Evolutionary conservation across 2,113 vertebrate species (phyloP).

Genomic region (Panthera uncia): DNA sequence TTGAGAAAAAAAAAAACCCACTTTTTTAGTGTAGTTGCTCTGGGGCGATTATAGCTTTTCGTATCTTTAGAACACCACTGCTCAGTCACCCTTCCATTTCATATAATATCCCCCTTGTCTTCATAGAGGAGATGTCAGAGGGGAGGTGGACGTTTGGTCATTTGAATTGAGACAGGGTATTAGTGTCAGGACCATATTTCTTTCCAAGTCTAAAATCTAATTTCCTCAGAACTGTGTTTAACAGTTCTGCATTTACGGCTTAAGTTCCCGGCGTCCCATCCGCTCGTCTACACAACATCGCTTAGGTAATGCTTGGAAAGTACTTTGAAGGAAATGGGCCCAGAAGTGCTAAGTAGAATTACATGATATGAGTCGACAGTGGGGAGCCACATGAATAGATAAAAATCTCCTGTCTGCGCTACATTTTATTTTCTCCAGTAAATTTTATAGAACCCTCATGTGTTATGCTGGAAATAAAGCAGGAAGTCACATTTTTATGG

Average conservation of each 20-base stretch:
- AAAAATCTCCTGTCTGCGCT: constrained; percentile 60
- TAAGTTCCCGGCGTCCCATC: constrained; percentile 45
- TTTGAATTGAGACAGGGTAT: constrained; percentile 58
- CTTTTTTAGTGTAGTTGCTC: constrained; percentile 38
- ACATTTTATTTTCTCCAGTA: constrained; percentile 63
- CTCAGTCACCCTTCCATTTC: not conserved
- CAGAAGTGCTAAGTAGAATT: constrained; percentile 77
- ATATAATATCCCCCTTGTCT: constrained; percentile 68
- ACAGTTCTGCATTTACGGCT: constrained; percentile 51
- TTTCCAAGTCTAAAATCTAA: constrained; percentile 76
- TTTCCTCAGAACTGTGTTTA: constrained; percentile 70
- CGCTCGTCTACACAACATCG: constrained; percentile 46
- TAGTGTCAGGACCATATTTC: constrained; percentile 62
- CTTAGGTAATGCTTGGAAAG: constrained; percentile 80
- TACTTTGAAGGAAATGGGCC: constrained; percentile 71
- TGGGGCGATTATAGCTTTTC: constrained; percentile 47
- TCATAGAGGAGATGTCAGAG: not conserved
- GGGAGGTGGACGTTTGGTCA: not conserved
- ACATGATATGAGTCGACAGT: constrained; percentile 49
- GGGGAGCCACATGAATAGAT: constrained; percentile 60
- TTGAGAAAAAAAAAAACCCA: not conserved
- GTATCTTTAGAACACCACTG: constrained; percentile 41
- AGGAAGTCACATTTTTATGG: constrained; percentile 74
- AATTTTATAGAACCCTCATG: constrained; percentile 67
- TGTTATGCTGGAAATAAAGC: constrained; percentile 62